Evolutionary conservation across 2,888 invertebrate species (phyloP).

Genomic region (Xiphydria camelus): DNA sequence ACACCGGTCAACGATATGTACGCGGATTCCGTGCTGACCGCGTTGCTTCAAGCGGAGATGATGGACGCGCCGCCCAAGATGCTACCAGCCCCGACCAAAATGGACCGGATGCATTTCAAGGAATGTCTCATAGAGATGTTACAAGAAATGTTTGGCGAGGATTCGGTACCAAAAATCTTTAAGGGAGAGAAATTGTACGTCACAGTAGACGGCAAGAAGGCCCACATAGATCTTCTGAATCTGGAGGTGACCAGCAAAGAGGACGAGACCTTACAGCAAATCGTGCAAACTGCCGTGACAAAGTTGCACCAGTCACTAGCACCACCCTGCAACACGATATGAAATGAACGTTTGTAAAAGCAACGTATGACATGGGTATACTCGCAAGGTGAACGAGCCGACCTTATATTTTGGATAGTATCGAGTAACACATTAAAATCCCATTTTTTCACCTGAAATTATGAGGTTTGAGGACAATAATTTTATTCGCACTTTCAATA

Average conservation of each 20-base stretch:
- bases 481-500: too few relatives aligned
- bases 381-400: too few relatives aligned
- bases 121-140: conserved; percentile 88
- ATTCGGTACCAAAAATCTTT: conserved; percentile 90
- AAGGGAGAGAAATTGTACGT: conserved; percentile 87
- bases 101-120: conserved; percentile 90
- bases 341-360: conserved; percentile 12
- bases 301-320: conserved; percentile 84
- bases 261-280: conserved; percentile 81
- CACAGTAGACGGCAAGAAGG: conserved; percentile 81
- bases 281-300: conserved; percentile 81
- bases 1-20: conserved; percentile 97
- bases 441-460: too few relatives aligned
- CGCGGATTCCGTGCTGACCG: conserved; percentile 92
- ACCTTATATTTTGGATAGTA: too few relatives aligned
- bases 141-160: conserved; percentile 94
- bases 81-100: conserved; percentile 68
- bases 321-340: conserved; percentile 57
- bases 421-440: too few relatives aligned
- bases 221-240: conserved; percentile 80
- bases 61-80: conserved; percentile 68
- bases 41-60: conserved; percentile 80
- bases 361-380: too few relatives aligned
- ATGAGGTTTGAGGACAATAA: too few relatives aligned
- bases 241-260: conserved; percentile 80